Evolutionary conservation across 2,888 invertebrate species (phyloP).

Genomic region (Habroteleia sp.): DNA sequence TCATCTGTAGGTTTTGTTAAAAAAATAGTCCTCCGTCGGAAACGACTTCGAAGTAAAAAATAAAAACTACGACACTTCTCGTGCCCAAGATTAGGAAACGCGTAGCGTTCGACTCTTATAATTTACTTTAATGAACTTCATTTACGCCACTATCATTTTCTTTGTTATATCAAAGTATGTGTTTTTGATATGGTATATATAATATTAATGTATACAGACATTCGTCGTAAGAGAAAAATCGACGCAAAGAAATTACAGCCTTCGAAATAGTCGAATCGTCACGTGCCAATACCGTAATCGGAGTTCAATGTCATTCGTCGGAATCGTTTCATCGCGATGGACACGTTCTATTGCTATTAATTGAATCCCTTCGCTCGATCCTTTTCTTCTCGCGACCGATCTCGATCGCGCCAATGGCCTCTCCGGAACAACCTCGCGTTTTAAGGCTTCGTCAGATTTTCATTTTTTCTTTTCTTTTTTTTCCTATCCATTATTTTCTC

Average conservation of each 20-base stretch:
- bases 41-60: conserved; percentile 62
- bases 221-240: conserved; percentile 60
- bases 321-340: conserved; percentile 18
- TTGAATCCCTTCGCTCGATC: conserved; percentile 6
- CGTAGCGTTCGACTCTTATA: conserved; percentile 43
- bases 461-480: too few species aligned
- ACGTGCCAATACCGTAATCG: conserved; percentile 40
- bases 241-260: conserved; percentile 61
- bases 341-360: conserved; percentile 45
- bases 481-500: too few species aligned
- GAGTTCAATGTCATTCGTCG: conserved; percentile 8
- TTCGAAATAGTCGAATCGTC: conserved; percentile 60
- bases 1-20: conserved; percentile 51
- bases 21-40: conserved; percentile 60
- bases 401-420: neutral
- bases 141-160: conserved; percentile 40
- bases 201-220: conserved; percentile 49
- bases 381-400: neutral
- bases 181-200: conserved; percentile 61
- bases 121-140: conserved; percentile 51
- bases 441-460: too few species aligned
- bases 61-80: conserved; percentile 52
- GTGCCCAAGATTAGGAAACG: conserved; percentile 45
- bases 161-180: conserved; percentile 53
- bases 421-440: neutral